Base-by-base conservation (phyloP, 2,888 invertebrate species). In the Malthinus flaveolus region DNA sequence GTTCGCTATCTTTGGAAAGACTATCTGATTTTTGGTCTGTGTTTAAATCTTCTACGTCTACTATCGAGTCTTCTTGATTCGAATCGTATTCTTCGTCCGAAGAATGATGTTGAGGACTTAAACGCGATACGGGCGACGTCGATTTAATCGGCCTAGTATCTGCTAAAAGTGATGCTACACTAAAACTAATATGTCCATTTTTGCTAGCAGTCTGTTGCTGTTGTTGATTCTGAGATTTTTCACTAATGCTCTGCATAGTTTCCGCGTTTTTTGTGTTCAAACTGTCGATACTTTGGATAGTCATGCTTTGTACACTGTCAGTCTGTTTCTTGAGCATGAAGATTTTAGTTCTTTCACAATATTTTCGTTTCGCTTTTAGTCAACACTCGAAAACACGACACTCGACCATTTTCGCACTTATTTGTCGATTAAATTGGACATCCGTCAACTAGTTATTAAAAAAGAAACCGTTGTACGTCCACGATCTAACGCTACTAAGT, bases 131-230 rank as follows among this genome's bases (percentile, higher is more conserved):
- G 9, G 84, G 73, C 11, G 83, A 83, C 8, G 82, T 78, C 0
- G 82, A 81, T 42, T 61, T 48, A 13, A 67, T 64, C 1, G 85
- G 85, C 75, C 91, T 87, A 23, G 94, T 89, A 71, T 95, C 94
- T 10, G 93, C 88, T 66, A 95, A 80, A 65, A 94, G 84, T 1
- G 94, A 91, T 5, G 94, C 93, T 67, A 95, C 94, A 79, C 93
- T 91, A 82, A 95, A 95, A 79, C 88, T 89, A 73, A 89, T 86
- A 69, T 88, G 82, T 63, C 87, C 86, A 62, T 85, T 82, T 73
- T 88, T 88, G 59, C 71, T 74, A 36, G 72, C 67, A 57, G 73
- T 69, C 63, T 67, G 56, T 49, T 61, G 63, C 63, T 69, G 71
- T 33, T 61, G 63, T 39, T 66, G 68, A 59, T 62, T 60, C 37